phyloP scores from a whole-genome alignment of 37 sponge, comb jelly and placozoan genomes.

The Axinella damicornis region DNA sequence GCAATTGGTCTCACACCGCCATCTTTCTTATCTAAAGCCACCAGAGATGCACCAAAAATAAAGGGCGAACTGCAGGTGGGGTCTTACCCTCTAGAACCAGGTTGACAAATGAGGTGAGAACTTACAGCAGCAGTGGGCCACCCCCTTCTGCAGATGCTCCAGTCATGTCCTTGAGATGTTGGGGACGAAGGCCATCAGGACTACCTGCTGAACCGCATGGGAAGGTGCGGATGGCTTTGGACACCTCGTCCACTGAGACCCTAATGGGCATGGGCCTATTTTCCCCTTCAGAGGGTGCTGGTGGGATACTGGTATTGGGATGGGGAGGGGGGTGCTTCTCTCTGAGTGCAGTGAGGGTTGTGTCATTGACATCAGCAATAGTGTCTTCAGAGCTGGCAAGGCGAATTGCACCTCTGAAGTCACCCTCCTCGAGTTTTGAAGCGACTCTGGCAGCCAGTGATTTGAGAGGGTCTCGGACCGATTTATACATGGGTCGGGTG shows the following conservation, averaged over 20 bases:
- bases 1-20: conserved; percentile 60
- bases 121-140: conserved; percentile 4
- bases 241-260: too few species aligned
- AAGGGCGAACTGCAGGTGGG: conserved; percentile 27
- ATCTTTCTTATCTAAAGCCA: conserved; percentile 43
- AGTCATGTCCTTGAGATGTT: conserved; percentile 55
- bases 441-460: background rate
- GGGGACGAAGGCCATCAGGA: conserved; percentile 49
- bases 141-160: conserved; percentile 10
- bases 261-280: too few species aligned
- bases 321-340: too few species aligned
- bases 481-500: too few species aligned
- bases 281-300: too few species aligned
- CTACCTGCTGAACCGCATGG: conserved; percentile 44
- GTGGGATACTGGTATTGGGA: too few species aligned
- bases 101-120: conserved; percentile 29
- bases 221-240: conserved; percentile 11
- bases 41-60: conserved; percentile 57
- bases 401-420: background rate
- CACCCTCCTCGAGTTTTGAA: conserved; percentile 13
- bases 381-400: conserved; percentile 5
- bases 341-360: background rate
- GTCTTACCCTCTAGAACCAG: conserved; percentile 22
- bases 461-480: too few species aligned
- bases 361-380: background rate